Evolutionary conservation across 2,888 invertebrate genomes (phyloP), one percentile per base, ranked within the genome.

Genomic region (Papilio demoleus): DNA sequence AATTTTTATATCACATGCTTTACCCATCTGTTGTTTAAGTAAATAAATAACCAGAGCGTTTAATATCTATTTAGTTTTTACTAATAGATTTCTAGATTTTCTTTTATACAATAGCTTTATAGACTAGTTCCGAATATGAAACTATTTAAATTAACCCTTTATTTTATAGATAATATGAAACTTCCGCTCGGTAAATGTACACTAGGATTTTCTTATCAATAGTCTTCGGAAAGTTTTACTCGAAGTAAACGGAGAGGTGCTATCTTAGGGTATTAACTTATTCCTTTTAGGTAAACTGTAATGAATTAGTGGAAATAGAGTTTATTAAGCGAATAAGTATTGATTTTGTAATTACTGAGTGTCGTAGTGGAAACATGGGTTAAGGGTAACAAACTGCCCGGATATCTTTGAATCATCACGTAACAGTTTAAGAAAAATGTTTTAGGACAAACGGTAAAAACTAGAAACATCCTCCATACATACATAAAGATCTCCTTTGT

Each of bases 91-190:
- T 9, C 24, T 11, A 24, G 12, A 50, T 14, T 50, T 50, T 47
- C 22, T 22, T 50, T 24, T 53, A 53, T 17, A 68, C 50, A 63
- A 70, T 74, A 79, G 79, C 80, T 81, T 81, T 81, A 82, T 79
- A 72, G 78, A 75, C 75, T 79, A 79, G 83, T 60, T 58, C n/a
- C 24, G 4, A 5, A 22, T 38, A 75, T 73, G 79, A 76, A 86
- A 86, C 88, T 88, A 88, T 88, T 88, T 86, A 88, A 89, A 89
- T 88, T 83, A 87, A 85, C 85, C 83, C 84, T 83, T 87, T n/a
- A n/a, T n/a, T 82, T 80, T 75, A 70, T 73, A 73, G 84, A 83
- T 83, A 81, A 79, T 74, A 74, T 76, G 67, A 60, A 70, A 47
- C 47, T 47, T 47, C 2, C 47, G 2, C 42, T 9, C 3, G 42